These are phyloP conservation scores for Dunckerocampus dactyliophorus DNA, from an alignment of 2,113 vertebrate genomes.

Conservation along the genomic window DNA sequence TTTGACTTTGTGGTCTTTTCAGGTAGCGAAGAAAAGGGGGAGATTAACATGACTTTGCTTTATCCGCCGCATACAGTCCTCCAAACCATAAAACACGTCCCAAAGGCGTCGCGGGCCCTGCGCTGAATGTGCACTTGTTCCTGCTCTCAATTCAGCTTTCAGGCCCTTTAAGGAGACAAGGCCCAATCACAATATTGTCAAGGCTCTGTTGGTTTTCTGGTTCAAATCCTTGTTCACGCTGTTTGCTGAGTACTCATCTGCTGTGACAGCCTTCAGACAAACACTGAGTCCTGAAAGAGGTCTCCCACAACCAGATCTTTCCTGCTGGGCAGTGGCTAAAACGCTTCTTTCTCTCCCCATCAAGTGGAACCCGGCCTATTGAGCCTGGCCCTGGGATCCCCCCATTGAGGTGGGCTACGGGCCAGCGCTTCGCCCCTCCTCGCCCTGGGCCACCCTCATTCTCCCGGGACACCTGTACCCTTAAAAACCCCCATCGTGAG, in stretches of 20 bases:
- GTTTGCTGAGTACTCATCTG: conserved; percentile 98
- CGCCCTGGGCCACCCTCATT: conserved; percentile 84
- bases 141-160: conserved; percentile 79
- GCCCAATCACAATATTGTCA: conserved; percentile 87
- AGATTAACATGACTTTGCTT: conserved; percentile 73
- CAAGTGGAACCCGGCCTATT: conserved; percentile 93
- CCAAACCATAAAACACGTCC: conserved; percentile 71
- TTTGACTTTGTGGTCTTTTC: conserved; percentile 29
- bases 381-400: conserved; percentile 89
- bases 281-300: conserved; percentile 91
- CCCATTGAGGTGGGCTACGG: conserved; percentile 90
- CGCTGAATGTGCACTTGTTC: conserved; percentile 79
- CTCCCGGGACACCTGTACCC: conserved; percentile 79
- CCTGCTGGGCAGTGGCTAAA: conserved; percentile 91
- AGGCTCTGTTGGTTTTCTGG: conserved; percentile 91
- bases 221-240: conserved; percentile 99
- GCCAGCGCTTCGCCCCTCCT: conserved; percentile 83
- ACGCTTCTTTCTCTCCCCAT: conserved; percentile 90
- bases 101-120: conserved; percentile 64
- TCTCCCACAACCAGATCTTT: conserved; percentile 91
- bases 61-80: conserved; percentile 61
- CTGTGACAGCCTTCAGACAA: conserved; percentile 96
- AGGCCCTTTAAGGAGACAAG: conserved; percentile 80
- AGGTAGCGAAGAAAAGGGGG: conserved; percentile 46
- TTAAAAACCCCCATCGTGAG: conserved; percentile 75